Percentiles rank a stretch among this genome's conserved stretches.
phyloP scores from a whole-genome alignment of 2,113 vertebrate species.

The Oreochromis spilurus region DNA sequence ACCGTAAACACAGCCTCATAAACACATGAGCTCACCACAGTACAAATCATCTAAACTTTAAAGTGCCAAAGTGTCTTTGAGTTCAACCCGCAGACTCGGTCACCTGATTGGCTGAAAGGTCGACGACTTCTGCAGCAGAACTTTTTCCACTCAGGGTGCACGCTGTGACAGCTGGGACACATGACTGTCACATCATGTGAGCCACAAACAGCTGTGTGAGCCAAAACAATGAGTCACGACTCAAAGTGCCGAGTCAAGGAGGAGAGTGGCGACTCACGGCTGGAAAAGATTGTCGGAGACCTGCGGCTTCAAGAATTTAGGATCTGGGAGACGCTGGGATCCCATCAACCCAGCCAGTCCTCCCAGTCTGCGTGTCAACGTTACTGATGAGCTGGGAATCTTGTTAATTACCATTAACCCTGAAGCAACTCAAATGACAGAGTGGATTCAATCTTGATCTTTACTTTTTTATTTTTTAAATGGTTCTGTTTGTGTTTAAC shows the following conservation, averaged over 20 bases:
- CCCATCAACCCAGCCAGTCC: background rate
- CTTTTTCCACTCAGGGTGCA: background rate
- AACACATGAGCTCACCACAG: background rate
- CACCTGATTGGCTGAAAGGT: background rate
- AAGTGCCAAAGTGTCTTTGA: background rate
- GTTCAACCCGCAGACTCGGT: background rate
- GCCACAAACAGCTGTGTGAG: background rate
- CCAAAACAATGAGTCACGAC: background rate
- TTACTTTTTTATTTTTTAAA: background rate
- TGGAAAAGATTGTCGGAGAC: background rate
- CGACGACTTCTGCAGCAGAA: background rate
- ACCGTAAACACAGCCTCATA: background rate
- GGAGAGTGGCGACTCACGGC: background rate
- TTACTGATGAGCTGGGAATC: rapidly evolving
- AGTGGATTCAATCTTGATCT: background rate
- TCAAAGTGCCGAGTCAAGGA: background rate
- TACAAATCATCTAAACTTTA: background rate
- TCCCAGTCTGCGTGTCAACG: background rate
- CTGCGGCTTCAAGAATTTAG: background rate
- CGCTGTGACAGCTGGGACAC: background rate
- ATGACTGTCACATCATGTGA: background rate
- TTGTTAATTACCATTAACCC: background rate
- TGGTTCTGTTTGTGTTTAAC: background rate
- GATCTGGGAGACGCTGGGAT: background rate
- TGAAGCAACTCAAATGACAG: background rate